These are phyloP conservation scores for Sander lucioperca DNA, from an alignment of 2,113 vertebrate genomes.

Conservation along the genomic window DNA sequence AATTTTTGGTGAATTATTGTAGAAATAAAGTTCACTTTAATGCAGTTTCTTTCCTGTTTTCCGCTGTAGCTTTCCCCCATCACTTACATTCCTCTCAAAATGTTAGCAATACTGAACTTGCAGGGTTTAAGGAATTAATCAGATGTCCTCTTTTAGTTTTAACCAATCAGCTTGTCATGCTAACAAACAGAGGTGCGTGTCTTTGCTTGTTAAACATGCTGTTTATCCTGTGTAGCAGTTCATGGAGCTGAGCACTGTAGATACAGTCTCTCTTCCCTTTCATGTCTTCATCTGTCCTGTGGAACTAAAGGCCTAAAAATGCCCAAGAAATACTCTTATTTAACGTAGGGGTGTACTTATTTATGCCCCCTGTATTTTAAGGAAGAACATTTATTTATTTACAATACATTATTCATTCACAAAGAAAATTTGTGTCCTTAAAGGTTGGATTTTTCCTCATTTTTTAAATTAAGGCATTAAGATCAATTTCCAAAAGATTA, in stretches of 20 bases:
- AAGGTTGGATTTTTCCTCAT: too few relatives aligned
- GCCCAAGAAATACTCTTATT: too few relatives aligned
- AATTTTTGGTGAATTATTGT: background rate
- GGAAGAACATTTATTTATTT: too few relatives aligned
- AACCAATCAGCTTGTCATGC: background rate
- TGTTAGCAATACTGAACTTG: background rate
- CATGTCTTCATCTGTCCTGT: too few relatives aligned
- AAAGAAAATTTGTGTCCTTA: too few relatives aligned
- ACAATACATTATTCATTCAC: too few relatives aligned
- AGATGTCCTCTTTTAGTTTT: background rate
- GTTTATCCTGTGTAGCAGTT: slow-evolving; percentile 87
- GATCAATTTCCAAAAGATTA: too few relatives aligned
- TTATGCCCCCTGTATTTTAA: too few relatives aligned
- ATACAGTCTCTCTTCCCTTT: too few relatives aligned
- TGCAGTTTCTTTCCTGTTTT: background rate
- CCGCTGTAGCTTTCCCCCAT: background rate
- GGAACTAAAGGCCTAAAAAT: too few relatives aligned
- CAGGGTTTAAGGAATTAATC: background rate
- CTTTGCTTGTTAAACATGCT: background rate
- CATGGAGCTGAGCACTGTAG: slow-evolving; percentile 97
- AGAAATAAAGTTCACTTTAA: background rate
- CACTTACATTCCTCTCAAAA: background rate
- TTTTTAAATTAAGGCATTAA: too few relatives aligned
- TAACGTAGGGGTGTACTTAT: too few relatives aligned
- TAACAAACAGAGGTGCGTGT: background rate